Evolutionary conservation across 2,113 vertebrate species (phyloP), one percentile per base, ranked within the genome.

Genomic region (Rhinoderma darwinii): DNA sequence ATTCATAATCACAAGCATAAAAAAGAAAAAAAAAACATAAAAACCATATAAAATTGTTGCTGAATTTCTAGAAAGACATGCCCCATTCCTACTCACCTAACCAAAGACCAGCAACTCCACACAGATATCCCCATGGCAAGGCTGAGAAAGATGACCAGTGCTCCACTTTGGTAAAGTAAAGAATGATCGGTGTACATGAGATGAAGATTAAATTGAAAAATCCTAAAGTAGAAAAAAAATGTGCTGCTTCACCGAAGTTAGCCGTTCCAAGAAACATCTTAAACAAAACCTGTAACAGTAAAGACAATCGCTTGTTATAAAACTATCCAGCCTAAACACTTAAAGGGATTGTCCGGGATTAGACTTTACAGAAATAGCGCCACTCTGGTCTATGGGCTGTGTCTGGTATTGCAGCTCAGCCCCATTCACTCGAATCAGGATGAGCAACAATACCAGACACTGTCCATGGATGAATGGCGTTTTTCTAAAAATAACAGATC

Each of bases 191-290:
- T 72, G 97, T 97, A 63, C 97, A 96, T 30, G 98, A 99, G 92
- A 99, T 97, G 93, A 99, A 98, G 92, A 99, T 95, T 85, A 99
- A 95, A 88, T 99, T 99, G 94, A 99, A 99, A 93, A 99, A 96
- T 54, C 98, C 98, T 93, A 99, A 94, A 0, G 97, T 99, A 44
- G 98, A 99, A 84, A 99, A 95, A 51, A 99, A 99, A 90, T 99
- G 97, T 59, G 98, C 97, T 0, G 96, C 97, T 88, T 99, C 98
- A 35, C 98, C 98, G 0, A 99, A 96, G 93, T 96, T 99, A 50
- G 97, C 97, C 73, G 96, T 99, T 89, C 98, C 97, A 0, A 99
- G 96, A 88, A 99, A 99, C 98, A 99, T 99, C 91, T 99, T 99
- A 91, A 99, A 99, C 91, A 99, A 92, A 90, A 99, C 98, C 98